Base-by-base conservation (phyloP, 2,113 vertebrate genomes). In the Rhynchomys soricoides region DNA sequence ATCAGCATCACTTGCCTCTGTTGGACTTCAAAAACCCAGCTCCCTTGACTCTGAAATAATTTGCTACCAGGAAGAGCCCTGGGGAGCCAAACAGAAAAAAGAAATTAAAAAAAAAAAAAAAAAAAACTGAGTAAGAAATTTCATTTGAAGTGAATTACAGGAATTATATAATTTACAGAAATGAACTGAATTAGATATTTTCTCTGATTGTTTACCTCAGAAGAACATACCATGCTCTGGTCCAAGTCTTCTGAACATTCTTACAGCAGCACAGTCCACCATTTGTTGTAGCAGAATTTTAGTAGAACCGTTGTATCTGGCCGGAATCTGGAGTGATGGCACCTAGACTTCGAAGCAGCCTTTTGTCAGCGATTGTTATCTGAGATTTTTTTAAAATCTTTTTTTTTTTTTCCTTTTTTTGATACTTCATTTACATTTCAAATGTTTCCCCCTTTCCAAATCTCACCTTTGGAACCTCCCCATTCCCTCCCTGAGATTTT, bases 121-220 rank as follows among this genome's bases (percentile, higher is more conserved):
- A 16, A 89, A 89, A 86, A 22, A 21, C 8, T 87, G 64, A 97
- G 95, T 94, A 93, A 92, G 92, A 89, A 43, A 91, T 57, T 95
- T 12, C 9, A 34, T 78, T 70, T 62, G 79, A 89, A 98, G 97
- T 97, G 90, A 97, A 96, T 97, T 34, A 91, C 40, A 86, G 37
- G 95, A 97, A 93, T 97, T 48, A 92, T 0, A 79, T 95, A 79
- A 97, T 71, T 98, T 95, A 95, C 0, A 87, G 37, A 98, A 87
- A 98, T 95, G 59, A 98, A 97, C 68, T 50, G 7, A 86, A 77
- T 94, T 19, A 90, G 19, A 4, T 83, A 68, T 88, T 11, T 96
- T 91, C 75, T 90, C 90, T 86, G 1, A 73, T 10, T 3, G 26
- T 86, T 24, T 68, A 8, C 45, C 29, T 48, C 1, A 3, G 59